Conservation (phyloP, 2,888 invertebrate species). For the Margaritifera margaritifera region DNA sequence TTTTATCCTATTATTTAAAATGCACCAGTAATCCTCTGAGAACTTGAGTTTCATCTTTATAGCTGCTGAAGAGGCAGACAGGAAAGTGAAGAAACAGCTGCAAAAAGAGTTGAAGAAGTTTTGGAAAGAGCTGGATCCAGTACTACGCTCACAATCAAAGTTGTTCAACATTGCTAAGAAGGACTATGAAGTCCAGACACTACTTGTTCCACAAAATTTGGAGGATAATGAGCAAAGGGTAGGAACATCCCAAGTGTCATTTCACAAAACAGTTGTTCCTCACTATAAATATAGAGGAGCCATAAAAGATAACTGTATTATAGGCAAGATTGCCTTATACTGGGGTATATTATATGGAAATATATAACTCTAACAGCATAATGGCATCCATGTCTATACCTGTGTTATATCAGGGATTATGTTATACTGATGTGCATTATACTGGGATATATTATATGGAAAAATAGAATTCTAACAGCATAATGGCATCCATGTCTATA, state of each 20-base stretch:
- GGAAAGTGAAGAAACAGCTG: slow-evolving; percentile 41
- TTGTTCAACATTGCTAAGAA: slow-evolving; percentile 66
- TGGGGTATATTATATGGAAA: too few relatives aligned
- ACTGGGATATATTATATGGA: too few relatives aligned
- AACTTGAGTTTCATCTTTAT: neutral
- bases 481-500: too few relatives aligned
- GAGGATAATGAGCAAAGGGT: slow-evolving; percentile 69
- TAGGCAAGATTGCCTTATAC: too few relatives aligned
- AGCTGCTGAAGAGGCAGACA: slow-evolving; percentile 58
- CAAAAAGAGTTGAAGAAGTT: slow-evolving; percentile 59
- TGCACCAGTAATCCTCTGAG: neutral
- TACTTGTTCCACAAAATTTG: slow-evolving; percentile 60
- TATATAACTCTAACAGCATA: too few relatives aligned
- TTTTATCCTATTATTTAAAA: neutral
- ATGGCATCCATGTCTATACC: too few relatives aligned
- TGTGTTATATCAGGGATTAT: too few relatives aligned
- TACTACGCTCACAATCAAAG: slow-evolving; percentile 59
- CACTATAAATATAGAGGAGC: too few relatives aligned
- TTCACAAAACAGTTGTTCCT: neutral
- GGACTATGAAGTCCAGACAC: slow-evolving; percentile 63
- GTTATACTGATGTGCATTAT: too few relatives aligned
- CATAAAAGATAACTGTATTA: too few relatives aligned
- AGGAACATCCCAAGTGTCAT: neutral
- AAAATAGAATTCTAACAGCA: too few relatives aligned
- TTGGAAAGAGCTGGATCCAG: slow-evolving; percentile 64